Evolutionary conservation across 1,140 invertebrate species (phyloP), one percentile per base, ranked within the genome.

Genomic region (Nixonia krombeini): DNA sequence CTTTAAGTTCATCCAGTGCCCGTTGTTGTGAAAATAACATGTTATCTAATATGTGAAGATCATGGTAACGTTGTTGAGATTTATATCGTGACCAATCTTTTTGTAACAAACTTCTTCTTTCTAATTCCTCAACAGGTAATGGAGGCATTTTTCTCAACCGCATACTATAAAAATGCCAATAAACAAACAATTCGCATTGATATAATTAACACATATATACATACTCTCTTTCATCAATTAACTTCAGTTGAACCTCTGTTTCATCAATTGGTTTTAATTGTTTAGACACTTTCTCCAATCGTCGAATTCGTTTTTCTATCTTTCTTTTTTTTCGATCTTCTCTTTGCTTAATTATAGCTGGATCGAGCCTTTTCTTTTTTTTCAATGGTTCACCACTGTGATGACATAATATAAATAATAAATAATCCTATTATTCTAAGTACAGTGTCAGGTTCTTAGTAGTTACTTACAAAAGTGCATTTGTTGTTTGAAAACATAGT

Each of bases 281-380:
- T 51, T 88, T 86, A 0, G 90, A 83, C 85, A 89, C 87, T 79
- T 92, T 96, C 74, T 95, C 89, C 17, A 96, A 79, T 59, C 88
- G 86, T 40, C 91, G 86, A 69, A 97, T 96, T 75, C 89, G 87
- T 80, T 95, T 96, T 78, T 95, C 94, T 12, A 97, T 64, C 82
- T 91, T 94, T 73, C 87, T 94, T 58, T 89, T 91, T 70, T 85
- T 92, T 41, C 92, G 87, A 9, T 96, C 94, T 79, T 95, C 93
- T 74, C 94, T 87, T 8, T 89, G 88, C 78, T 89, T 92, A 0
- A 94, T 61, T 18, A 96, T 84, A 8, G 87, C 85, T 17, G 94
- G 95, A 87, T 97, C 95, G 2, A 96, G 50, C 75, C 87, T 91
- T 75, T 92, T 96, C 80, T 95, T 96, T 82, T 93, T 96, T 78